Conservation (phyloP, 2,888 invertebrate species). For the Mythimna lalbum region DNA sequence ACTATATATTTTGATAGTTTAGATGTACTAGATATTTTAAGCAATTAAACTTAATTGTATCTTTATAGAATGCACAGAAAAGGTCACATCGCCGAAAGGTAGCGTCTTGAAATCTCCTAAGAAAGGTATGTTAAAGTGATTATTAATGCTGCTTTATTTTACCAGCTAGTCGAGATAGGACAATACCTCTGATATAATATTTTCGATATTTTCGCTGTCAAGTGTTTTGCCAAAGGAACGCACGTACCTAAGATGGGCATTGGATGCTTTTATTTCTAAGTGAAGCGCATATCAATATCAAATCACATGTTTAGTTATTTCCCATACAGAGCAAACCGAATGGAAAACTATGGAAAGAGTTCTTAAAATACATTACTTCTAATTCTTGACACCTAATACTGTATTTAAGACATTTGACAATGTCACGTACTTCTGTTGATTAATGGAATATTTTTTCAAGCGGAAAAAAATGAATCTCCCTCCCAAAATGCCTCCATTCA, state of each 20-base stretch:
- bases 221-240: slow-evolving; percentile 1
- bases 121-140: slow-evolving; percentile 46
- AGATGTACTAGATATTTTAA: not conserved
- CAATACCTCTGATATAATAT: not conserved
- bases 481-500: slow-evolving; percentile 41
- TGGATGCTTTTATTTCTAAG: slow-evolving; percentile 8
- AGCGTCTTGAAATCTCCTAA: slow-evolving; percentile 39
- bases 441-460: slow-evolving; percentile 65
- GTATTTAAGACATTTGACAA: slow-evolving; percentile 10
- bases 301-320: slow-evolving; percentile 28
- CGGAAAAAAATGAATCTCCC: slow-evolving; percentile 65
- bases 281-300: slow-evolving; percentile 30
- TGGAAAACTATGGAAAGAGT: slow-evolving; percentile 16
- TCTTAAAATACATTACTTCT: slow-evolving; percentile 29
- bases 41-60: not conserved
- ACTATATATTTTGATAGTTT: too few relatives aligned
- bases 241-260: not conserved
- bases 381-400: slow-evolving; percentile 19
- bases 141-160: slow-evolving; percentile 5
- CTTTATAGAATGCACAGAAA: slow-evolving; percentile 30
- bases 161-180: not conserved
- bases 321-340: slow-evolving; percentile 15
- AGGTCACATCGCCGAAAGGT: slow-evolving; percentile 1
- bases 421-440: slow-evolving; percentile 41
- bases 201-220: not conserved